Base-by-base conservation (phyloP, 2,888 invertebrate genomes). In the Euplagia quadripunctaria region DNA sequence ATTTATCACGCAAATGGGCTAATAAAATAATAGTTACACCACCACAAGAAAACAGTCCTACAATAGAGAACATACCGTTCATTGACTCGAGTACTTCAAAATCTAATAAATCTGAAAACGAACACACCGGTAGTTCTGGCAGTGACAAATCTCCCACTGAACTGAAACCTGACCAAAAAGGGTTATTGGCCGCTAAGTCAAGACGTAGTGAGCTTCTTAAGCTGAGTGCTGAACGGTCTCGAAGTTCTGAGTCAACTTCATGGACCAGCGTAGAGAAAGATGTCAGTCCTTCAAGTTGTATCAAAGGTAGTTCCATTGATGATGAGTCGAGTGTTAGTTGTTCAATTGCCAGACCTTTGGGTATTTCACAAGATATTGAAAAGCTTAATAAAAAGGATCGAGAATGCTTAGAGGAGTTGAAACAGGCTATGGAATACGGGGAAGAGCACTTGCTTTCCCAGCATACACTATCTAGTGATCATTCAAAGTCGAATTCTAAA, bases 241-340 rank as follows among this genome's bases (percentile, higher is more conserved):
- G 97, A 81, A 98, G 98, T 85, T 98, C 98, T 4, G 98, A 98
- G 86, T 97, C 97, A 0, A 97, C 97, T 52, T 98, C 98, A 0
- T 98, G 98, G 97, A 98, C 98, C 0, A 97, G 97, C 85, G 97
- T 97, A n/a, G 97, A 97, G 88, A 97, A 97, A 89, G 97, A 97
- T 87, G 93, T 95, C 0, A 97, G 97, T 85, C 97, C 97, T 14
- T 96, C 96, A 1, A 95, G 96, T 83, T 95, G 96, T 75, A 96
- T 97, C 76, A 97, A 97, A 90, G 97, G 97, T 65, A 97, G 97
- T 85, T 97, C 97, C 1, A 93, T 97, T 41, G 97, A 97, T 65
- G 97, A 97, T 78, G 97, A 97, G 88, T 97, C 97, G 0, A 97
- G 97, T 90, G 96, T 97, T 0, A 97, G 97, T 89, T 98, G 98